These are phyloP conservation scores for Miltochrista miniata DNA, from an alignment of 2,888 invertebrate genomes.

Conservation along the genomic window DNA sequence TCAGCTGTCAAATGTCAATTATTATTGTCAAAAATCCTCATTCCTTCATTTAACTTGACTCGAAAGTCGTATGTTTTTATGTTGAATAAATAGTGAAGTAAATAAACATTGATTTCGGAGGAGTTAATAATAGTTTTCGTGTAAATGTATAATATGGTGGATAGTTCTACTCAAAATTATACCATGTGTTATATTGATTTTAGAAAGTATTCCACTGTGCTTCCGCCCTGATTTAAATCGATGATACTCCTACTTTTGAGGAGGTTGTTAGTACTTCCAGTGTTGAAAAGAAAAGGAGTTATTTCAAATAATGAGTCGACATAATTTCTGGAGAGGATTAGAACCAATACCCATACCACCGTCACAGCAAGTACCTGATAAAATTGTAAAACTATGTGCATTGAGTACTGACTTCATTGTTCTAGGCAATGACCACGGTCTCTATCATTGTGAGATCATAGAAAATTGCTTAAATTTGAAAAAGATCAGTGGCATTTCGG, in stretches of 20 bases:
- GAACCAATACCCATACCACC: slow-evolving; percentile 59
- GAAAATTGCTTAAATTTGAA: slow-evolving; percentile 70
- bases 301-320: slow-evolving; percentile 72
- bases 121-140: slow-evolving; percentile 14
- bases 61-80: not conserved
- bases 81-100: too few relatives aligned
- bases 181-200: slow-evolving; percentile 21
- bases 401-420: slow-evolving; percentile 67
- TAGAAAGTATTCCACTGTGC: slow-evolving; percentile 33
- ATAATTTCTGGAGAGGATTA: slow-evolving; percentile 77
- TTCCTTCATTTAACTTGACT: not conserved
- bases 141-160: slow-evolving; percentile 31
- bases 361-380: slow-evolving; percentile 71
- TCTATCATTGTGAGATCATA: slow-evolving; percentile 70
- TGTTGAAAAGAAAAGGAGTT: slow-evolving; percentile 43
- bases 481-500: slow-evolving; percentile 78
- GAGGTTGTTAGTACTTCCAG: slow-evolving; percentile 45
- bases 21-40: slow-evolving; percentile 22
- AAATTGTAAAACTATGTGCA: slow-evolving; percentile 74
- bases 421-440: slow-evolving; percentile 72
- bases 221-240: slow-evolving; percentile 42
- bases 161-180: slow-evolving; percentile 8
- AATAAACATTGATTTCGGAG: slow-evolving; percentile 23
- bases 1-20: slow-evolving; percentile 34
- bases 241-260: slow-evolving; percentile 47